These are phyloP conservation scores for Malacosoma neustria DNA, from an alignment of 2,888 invertebrate species.

Conservation along the genomic window DNA sequence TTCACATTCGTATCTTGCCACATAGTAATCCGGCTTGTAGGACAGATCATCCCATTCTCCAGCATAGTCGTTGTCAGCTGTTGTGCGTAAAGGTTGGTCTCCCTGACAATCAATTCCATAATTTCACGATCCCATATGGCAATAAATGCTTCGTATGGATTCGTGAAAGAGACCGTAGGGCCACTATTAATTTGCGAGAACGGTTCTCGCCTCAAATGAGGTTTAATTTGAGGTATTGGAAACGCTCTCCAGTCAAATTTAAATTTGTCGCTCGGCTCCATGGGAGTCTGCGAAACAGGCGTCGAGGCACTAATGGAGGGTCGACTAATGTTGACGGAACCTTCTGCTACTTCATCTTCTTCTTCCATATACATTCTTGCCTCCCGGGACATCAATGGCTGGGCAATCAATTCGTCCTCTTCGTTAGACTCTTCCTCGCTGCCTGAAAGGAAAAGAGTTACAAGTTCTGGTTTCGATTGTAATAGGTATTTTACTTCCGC, in stretches of 20 bases:
- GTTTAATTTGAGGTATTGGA: constrained; percentile 5
- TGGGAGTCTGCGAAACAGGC: not conserved
- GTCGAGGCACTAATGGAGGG: not conserved
- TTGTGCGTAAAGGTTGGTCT: constrained; percentile 24
- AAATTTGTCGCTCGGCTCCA: constrained; percentile 2
- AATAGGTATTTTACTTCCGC: constrained; percentile 2
- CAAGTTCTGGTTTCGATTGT: constrained; percentile 4
- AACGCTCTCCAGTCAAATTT: constrained; percentile 1
- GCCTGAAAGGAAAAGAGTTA: constrained; percentile 5
- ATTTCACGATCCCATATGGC: constrained; percentile 20
- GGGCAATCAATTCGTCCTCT: constrained; percentile 2
- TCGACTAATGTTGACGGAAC: no score
- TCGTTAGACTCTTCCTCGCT: constrained; percentile 1
- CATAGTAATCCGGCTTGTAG: constrained; percentile 9
- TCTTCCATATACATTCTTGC: constrained; percentile 2
- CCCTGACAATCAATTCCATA: constrained; percentile 18
- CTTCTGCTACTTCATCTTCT: no score
- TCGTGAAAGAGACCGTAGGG: constrained; percentile 10
- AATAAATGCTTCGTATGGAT: constrained; percentile 17
- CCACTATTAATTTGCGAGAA: constrained; percentile 13
- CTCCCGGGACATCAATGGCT: constrained; percentile 1
- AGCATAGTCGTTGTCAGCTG: constrained; percentile 9
- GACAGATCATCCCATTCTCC: constrained; percentile 2
- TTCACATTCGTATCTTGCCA: constrained; percentile 8
- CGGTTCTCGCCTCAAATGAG: constrained; percentile 11